phyloP scores from a whole-genome alignment of 2,113 vertebrate genomes.

The Paraplagusia blochii region DNA sequence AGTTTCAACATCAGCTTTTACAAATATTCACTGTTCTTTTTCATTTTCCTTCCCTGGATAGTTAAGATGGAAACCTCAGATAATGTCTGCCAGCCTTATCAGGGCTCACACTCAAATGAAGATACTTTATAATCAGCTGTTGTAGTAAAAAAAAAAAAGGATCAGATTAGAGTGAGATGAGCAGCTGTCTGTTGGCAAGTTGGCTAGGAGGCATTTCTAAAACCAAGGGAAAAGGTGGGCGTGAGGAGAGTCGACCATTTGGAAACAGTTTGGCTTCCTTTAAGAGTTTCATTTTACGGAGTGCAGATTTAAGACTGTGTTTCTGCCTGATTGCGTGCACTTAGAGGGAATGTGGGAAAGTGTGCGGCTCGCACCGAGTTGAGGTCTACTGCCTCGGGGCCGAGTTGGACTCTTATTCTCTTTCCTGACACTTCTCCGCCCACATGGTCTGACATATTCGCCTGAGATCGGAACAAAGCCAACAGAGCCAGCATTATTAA shows the following conservation, averaged over 20 bases:
- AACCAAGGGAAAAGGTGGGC: conserved; percentile 35
- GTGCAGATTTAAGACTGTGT: conserved; percentile 24
- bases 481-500: conserved; percentile 25
- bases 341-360: conserved; percentile 24
- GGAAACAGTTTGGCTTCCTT: conserved; percentile 34
- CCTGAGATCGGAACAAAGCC: conserved; percentile 56
- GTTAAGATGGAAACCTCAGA: conserved; percentile 24
- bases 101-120: conserved; percentile 22
- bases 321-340: conserved; percentile 41
- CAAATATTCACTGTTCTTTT: conserved; percentile 6
- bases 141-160: conserved; percentile 15
- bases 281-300: conserved; percentile 19
- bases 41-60: background rate
- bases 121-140: conserved; percentile 8
- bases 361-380: conserved; percentile 38
- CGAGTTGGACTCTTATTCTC: conserved; percentile 43
- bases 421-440: conserved; percentile 62
- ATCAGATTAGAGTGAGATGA: conserved; percentile 18
- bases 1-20: conserved; percentile 4
- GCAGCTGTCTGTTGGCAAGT: conserved; percentile 23
- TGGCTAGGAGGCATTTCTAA: conserved; percentile 48
- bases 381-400: conserved; percentile 58
- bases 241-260: conserved; percentile 33
- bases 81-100: conserved; percentile 5
- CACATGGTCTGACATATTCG: conserved; percentile 59